Evolutionary conservation across 2,797 vertebrate genomes (phyloP).

Genomic region (Clarias pachynema): DNA sequence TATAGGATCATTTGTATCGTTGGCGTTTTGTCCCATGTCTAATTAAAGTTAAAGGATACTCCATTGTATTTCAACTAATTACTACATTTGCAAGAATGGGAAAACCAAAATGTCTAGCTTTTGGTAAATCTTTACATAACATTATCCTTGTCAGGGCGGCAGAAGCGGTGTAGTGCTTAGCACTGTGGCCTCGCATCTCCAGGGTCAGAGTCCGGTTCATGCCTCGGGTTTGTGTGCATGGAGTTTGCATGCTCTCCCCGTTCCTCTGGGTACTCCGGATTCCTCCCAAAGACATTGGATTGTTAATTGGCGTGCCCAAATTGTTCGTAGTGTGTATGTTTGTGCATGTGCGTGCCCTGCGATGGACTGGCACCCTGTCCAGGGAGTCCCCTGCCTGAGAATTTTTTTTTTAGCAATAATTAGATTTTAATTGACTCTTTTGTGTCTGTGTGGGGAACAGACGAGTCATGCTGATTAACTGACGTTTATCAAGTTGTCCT

Average conservation of each 20-base stretch:
- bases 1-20: not conserved
- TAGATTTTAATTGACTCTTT: not conserved
- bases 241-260: too few relatives aligned
- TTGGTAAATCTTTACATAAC: not conserved
- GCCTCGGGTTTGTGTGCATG: too few relatives aligned
- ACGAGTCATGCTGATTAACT: not conserved
- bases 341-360: too few relatives aligned
- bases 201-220: too few relatives aligned
- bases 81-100: not conserved
- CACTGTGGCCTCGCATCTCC: too few relatives aligned
- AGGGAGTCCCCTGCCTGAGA: too few relatives aligned
- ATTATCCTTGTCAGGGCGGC: not conserved
- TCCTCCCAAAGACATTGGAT: too few relatives aligned
- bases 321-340: too few relatives aligned
- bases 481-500: not conserved
- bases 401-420: not conserved
- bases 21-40: not conserved
- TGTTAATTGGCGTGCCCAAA: too few relatives aligned
- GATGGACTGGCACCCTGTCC: too few relatives aligned
- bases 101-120: not conserved
- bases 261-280: too few relatives aligned
- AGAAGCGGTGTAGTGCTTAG: too few relatives aligned
- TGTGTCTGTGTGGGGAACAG: not conserved
- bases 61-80: not conserved
- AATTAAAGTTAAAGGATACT: constrained; percentile 19